Evolutionary conservation across 2,113 vertebrate species (phyloP), one percentile per base, ranked within the genome.

Genomic region (Apeltes quadracus): DNA sequence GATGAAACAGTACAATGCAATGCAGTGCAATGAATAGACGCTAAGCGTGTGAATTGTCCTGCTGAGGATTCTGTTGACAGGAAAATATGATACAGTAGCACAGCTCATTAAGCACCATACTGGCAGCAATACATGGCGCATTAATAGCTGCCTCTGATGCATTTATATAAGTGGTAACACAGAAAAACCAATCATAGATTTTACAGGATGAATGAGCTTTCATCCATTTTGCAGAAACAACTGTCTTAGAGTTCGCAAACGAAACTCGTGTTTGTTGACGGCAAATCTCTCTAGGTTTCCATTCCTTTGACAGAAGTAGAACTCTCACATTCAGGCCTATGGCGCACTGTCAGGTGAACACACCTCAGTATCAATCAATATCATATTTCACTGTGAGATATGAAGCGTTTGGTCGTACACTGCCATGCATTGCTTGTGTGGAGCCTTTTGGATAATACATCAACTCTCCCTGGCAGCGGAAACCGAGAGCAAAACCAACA

Each of bases 321-420:
- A 55, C 39, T 73, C 51, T 65, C 6, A 27, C 57, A 32, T 71
- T 66, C 53, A 64, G 61, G 39, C 76, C 48, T 29, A 9, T 69
- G 70, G 70, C 82, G 16, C 39, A 59, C 22, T 70, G 68, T 82
- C 76, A 82, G 67, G 44, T 70, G 56, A 78, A 78, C 70, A 76
- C 64, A 16, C 27, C 61, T 13, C 75, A 25, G 38, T 54, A 85
- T 89, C 80, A 79, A 73, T 85, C 84, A 84, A 58, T 69, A 83
- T 86, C 79, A 83, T 71, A 80, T 86, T 84, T 88, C 70, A 73
- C 71, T 78, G 57, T 78, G 63, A 84, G 69, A 81, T 79, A 83
- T 63, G 53, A 87, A 83, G 78, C 27, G 59, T 75, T 89, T 72
- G 70, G 79, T 82, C 82, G 67, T 74, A 80, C 65, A 70, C 50